These are phyloP conservation scores for Sialia sialis DNA, from an alignment of 2,113 vertebrate species.

Conservation along the genomic window DNA sequence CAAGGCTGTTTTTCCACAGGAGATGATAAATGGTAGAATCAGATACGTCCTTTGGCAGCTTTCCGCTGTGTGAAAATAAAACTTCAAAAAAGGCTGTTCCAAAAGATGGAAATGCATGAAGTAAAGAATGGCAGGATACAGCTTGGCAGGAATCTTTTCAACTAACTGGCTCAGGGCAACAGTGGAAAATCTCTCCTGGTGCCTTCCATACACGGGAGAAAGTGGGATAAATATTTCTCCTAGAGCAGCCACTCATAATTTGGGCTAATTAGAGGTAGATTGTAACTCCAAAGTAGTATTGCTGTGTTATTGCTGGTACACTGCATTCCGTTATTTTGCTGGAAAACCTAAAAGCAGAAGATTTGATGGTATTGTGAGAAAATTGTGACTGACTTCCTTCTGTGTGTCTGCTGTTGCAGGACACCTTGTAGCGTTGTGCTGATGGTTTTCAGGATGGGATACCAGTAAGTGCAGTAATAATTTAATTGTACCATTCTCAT, in stretches of 20 bases:
- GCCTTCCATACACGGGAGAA: neutral
- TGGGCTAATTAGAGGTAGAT: neutral
- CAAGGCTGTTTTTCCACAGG: slow-evolving; percentile 14
- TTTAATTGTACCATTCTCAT: neutral
- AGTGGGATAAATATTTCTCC: neutral
- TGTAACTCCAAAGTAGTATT: neutral
- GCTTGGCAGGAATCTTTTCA: neutral
- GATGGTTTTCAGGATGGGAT: neutral
- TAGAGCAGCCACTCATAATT: neutral
- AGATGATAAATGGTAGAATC: slow-evolving; percentile 26
- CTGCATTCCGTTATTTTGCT: neutral
- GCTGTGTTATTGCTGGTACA: neutral
- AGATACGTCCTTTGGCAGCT: neutral
- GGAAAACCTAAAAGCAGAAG: neutral
- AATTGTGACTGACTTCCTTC: neutral
- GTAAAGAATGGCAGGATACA: neutral
- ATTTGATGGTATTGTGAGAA: neutral
- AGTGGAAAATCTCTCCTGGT: neutral
- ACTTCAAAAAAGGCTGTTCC: neutral
- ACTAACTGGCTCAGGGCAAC: neutral
- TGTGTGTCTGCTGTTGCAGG: neutral
- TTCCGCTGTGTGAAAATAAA: neutral
- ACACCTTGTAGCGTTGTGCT: neutral
- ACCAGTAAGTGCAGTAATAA: neutral
- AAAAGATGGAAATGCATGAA: neutral